Conservation (phyloP, 2,888 invertebrate species). For the Polyommatus iphigenia region DNA sequence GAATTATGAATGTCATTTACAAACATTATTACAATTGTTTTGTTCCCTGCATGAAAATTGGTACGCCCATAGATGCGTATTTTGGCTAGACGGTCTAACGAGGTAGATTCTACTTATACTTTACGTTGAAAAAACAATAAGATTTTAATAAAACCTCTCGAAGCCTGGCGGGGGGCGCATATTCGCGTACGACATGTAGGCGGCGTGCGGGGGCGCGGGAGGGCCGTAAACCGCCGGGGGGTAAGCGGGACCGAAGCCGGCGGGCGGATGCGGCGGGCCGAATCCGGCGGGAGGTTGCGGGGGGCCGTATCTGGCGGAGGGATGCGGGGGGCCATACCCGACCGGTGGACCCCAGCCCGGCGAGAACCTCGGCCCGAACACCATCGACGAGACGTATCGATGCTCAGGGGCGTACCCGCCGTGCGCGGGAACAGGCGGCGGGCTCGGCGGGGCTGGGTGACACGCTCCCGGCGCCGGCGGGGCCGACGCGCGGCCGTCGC, state of each 20-base stretch:
- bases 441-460: neutral
- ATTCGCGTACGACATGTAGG: neutral
- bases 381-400: neutral
- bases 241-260: neutral
- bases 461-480: neutral
- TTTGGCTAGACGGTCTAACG: neutral
- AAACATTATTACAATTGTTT: neutral
- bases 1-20: neutral
- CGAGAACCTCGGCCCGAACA: neutral
- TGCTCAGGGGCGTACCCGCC: neutral
- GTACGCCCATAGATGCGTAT: neutral
- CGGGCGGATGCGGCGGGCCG: neutral
- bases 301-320: neutral
- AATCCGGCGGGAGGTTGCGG: neutral
- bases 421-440: neutral
- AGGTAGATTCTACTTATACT: neutral
- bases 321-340: neutral
- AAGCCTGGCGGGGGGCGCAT: slow-evolving; percentile 11
- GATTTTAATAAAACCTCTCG: slow-evolving; percentile 2
- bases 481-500: neutral
- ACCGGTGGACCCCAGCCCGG: neutral
- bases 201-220: neutral
- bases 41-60: too few species aligned
- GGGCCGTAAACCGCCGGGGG: neutral
- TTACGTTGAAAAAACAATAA: neutral